Evolutionary conservation across 1,140 invertebrate species (phyloP).

Genomic region (Propsilocerus akamusi): DNA sequence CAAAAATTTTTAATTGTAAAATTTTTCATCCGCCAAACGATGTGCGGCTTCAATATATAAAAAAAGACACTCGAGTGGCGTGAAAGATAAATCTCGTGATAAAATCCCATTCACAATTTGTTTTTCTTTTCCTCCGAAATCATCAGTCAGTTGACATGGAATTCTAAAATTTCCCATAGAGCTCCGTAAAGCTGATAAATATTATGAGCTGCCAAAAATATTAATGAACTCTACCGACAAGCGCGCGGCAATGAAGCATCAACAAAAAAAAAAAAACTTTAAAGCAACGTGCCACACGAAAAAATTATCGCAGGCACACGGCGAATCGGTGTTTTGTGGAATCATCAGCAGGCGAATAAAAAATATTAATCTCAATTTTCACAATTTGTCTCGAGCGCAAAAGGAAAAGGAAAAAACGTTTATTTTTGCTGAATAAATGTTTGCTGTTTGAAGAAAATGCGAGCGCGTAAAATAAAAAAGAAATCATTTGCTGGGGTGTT

Average conservation of each 20-base stretch:
- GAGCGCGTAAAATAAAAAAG: neutral
- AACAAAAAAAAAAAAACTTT: neutral
- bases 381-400: neutral
- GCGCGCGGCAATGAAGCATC: neutral
- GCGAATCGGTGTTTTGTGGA: neutral
- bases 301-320: slow-evolving; percentile 4
- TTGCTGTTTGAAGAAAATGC: no score
- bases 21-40: no score
- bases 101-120: no score
- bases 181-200: neutral
- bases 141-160: no score
- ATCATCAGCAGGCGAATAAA: no score
- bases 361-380: slow-evolving; percentile 1
- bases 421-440: no score
- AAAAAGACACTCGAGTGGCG: no score
- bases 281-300: neutral
- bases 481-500: neutral
- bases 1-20: no score
- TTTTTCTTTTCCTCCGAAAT: no score
- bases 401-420: neutral
- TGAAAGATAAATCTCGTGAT: no score
- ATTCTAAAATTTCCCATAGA: no score
- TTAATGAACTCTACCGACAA: neutral
- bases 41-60: no score
- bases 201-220: slow-evolving; percentile 1